phyloP scores from a whole-genome alignment of 2,888 invertebrate species.

The Epinotia demarniana region DNA sequence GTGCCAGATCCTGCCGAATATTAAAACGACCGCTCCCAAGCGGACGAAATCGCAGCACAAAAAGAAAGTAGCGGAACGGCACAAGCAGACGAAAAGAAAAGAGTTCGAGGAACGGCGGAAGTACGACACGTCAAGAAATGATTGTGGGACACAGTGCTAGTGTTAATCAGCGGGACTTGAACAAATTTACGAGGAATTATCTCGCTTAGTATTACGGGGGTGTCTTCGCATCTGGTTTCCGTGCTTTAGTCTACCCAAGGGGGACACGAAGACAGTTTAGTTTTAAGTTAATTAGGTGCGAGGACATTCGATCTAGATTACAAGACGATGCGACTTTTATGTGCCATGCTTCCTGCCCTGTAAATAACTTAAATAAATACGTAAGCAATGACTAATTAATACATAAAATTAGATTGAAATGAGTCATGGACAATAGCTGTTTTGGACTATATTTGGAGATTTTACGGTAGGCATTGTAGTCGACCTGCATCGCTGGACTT shows the following conservation, averaged over 20 bases:
- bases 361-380: neutral
- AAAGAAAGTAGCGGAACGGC: conserved; percentile 60
- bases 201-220: conserved; percentile 62
- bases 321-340: conserved; percentile 23
- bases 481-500: neutral
- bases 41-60: conserved; percentile 68
- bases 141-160: conserved; percentile 60
- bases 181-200: conserved; percentile 63
- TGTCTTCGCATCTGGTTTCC: conserved; percentile 40
- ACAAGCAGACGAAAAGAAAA: conserved; percentile 67
- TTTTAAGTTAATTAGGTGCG: conserved; percentile 47
- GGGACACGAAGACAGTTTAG: conserved; percentile 46
- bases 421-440: too few species aligned
- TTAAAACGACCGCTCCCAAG: conserved; percentile 65
- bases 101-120: conserved; percentile 52
- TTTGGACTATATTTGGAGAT: too few species aligned
- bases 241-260: conserved; percentile 20
- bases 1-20: conserved; percentile 87
- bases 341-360: neutral
- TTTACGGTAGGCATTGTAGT: neutral
- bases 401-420: too few species aligned
- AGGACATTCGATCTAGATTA: conserved; percentile 46
- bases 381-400: too few species aligned
- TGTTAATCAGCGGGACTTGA: conserved; percentile 70
- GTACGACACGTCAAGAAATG: conserved; percentile 74